Evolutionary conservation across 2,888 invertebrate genomes (phyloP), one percentile per base, ranked within the genome.

Genomic region (Epinotia ramella): DNA sequence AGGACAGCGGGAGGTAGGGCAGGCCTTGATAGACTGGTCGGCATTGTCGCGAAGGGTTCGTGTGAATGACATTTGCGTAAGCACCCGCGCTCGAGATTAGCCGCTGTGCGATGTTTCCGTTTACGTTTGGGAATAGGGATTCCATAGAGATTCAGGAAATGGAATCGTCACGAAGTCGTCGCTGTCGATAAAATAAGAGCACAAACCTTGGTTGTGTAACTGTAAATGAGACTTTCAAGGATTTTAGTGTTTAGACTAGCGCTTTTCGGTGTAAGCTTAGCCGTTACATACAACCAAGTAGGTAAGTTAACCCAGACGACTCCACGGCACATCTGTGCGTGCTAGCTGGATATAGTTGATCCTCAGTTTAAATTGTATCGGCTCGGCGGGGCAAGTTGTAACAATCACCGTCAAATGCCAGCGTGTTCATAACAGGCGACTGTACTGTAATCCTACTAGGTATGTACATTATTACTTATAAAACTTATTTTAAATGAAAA

Each of bases 61-160:
- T 86, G 89, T 87, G 88, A 90, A 90, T 89, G 89, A 88, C 91
- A 90, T 91, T 91, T 90, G 87, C 88, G 87, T 90, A 90, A 91
- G 88, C 87, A 84, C 84, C 87, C 86, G 84, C 90, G 89, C 87
- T 87, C 81, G 87, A 90, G 91, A 91, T 91, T 91, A 91, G 88
- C 87, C 84, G 80, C 80, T 72, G 62, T 72, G 56, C 76, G 69
- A 74, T 59, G 66, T 73, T 73, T 73, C 76, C 73, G 68, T 73
- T 73, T 73, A 73, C 73, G 73, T 59, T 77, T 60, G 5, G 57
- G 73, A 64, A 69, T 70, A 70, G 33, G 6, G 40, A 20, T 63
- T 46, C 57, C 9, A 46, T 63, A 24, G 71, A 72, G 62, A 62
- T 60, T 28, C 46, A 20, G 4, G 18, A 18, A 13, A 16, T 2